These are phyloP conservation scores for Nemotelus pantherinus DNA, from an alignment of 2,888 invertebrate genomes.

Conservation along the genomic window DNA sequence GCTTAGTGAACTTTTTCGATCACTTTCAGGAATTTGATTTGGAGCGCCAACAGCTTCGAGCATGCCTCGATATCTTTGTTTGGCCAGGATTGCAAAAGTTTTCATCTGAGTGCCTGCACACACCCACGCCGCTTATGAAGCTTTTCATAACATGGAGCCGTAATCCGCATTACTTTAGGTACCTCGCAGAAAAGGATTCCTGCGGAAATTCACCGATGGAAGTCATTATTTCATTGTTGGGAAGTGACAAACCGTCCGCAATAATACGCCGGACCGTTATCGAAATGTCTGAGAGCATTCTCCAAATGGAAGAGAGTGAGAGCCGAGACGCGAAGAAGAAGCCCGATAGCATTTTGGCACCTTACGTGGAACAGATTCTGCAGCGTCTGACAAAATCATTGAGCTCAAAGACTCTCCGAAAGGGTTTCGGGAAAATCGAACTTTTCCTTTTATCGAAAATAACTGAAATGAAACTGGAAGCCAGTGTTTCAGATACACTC, in stretches of 20 bases:
- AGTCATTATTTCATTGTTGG: constrained; percentile 75
- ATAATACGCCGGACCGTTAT: constrained; percentile 75
- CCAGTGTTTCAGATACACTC: constrained; percentile 74
- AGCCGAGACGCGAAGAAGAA: constrained; percentile 65
- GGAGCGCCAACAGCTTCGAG: constrained; percentile 74
- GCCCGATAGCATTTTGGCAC: constrained; percentile 78
- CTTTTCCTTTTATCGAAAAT: constrained; percentile 78
- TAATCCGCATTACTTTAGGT: constrained; percentile 78
- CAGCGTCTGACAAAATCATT: constrained; percentile 75
- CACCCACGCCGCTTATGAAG: constrained; percentile 83
- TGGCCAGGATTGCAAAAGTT: constrained; percentile 83
- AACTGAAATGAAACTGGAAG: constrained; percentile 77
- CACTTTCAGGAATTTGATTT: constrained; percentile 83
- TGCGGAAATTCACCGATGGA: constrained; percentile 66
- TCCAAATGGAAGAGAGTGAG: constrained; percentile 73
- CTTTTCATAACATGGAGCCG: constrained; percentile 83
- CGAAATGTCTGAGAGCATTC: constrained; percentile 78
- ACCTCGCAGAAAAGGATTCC: constrained; percentile 72
- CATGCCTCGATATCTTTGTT: constrained; percentile 79
- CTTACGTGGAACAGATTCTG: constrained; percentile 78
- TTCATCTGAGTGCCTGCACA: constrained; percentile 81
- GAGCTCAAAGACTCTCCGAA: constrained; percentile 68
- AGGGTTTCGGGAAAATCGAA: constrained; percentile 74
- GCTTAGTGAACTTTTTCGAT: constrained; percentile 78
- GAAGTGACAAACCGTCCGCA: constrained; percentile 73